A percentile compares a stretch with the other conserved stretches of the same genome.
Evolutionary conservation across 1,140 invertebrate species (phyloP).

Genomic region (Stenopsyche tienmushanensis): DNA sequence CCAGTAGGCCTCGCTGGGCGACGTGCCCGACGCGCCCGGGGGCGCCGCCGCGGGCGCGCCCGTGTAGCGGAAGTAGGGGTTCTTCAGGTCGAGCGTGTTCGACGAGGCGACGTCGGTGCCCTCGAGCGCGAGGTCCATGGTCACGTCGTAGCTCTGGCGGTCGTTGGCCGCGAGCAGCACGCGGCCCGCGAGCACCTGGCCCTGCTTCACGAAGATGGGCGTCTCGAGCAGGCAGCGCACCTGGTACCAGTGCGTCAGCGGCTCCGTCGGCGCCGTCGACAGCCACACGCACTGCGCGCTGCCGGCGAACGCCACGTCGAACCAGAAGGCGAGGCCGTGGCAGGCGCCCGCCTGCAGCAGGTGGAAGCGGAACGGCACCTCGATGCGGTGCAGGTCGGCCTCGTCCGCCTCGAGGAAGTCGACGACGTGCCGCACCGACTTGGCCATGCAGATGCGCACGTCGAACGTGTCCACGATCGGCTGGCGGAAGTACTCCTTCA

Average conservation of each 20-base stretch:
- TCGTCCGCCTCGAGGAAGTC: constrained; percentile 94
- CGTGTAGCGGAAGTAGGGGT: constrained; percentile 96
- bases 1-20: constrained; percentile 92
- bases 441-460: constrained; percentile 94
- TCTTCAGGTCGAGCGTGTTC: constrained; percentile 97
- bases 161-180: constrained; percentile 91
- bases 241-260: constrained; percentile 99
- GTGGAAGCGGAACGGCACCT: constrained; percentile 93
- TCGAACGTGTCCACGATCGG: constrained; percentile 99
- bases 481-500: constrained; percentile 97
- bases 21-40: constrained; percentile 84
- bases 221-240: constrained; percentile 93
- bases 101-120: constrained; percentile 79
- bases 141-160: constrained; percentile 99
- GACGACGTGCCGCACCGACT: constrained; percentile 92
- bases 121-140: constrained; percentile 89
- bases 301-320: constrained; percentile 98
- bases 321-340: constrained; percentile 99
- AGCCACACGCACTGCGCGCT: constrained; percentile 90
- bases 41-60: constrained; percentile 85
- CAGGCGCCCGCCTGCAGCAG: constrained; percentile 91
- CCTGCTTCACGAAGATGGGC: constrained; percentile 93
- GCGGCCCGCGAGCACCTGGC: constrained; percentile 85
- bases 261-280: constrained; percentile 97
- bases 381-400: constrained; percentile 92